Conservation (phyloP, 2,113 vertebrate species). For the Penelope pileata region DNA sequence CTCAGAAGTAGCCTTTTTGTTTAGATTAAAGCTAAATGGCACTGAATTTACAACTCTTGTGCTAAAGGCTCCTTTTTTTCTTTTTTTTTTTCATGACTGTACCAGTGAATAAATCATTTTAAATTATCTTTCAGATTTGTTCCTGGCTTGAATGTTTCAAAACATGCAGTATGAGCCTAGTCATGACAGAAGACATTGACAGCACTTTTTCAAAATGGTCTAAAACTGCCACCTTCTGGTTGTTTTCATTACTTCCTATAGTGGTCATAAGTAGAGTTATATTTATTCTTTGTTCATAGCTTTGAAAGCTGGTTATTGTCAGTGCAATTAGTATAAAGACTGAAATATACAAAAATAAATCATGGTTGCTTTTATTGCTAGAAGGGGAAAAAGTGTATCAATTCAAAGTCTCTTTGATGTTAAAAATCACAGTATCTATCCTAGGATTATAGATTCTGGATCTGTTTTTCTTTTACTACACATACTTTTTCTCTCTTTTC, state of each 20-base stretch:
- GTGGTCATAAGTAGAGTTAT: not conserved
- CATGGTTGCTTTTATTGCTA: not conserved
- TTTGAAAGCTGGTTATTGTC: not conserved
- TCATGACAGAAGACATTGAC: not conserved
- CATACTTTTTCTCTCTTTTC: not conserved
- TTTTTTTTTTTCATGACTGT: constrained; percentile 43
- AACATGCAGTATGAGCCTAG: not conserved
- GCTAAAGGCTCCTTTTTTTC: constrained; percentile 71
- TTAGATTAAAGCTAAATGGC: constrained; percentile 61
- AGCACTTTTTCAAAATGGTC: constrained; percentile 49
- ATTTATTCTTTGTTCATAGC: not conserved
- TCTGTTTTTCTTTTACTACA: not conserved
- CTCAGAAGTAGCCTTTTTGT: constrained; percentile 53
- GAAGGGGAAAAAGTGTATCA: not conserved
- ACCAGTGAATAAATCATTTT: constrained; percentile 71
- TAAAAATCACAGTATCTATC: not conserved
- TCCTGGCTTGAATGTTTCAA: constrained; percentile 47
- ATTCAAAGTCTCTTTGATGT: not conserved
- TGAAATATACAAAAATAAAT: not conserved
- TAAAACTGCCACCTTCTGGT: constrained; percentile 81
- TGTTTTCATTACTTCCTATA: not conserved
- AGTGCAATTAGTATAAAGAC: not conserved
- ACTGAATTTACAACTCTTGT: constrained; percentile 61
- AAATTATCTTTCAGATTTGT: constrained; percentile 34
- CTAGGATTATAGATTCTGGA: not conserved